Evolutionary conservation across 2,113 vertebrate genomes (phyloP), one percentile per base, ranked within the genome.

Genomic region (Pseudorasbora parva): DNA sequence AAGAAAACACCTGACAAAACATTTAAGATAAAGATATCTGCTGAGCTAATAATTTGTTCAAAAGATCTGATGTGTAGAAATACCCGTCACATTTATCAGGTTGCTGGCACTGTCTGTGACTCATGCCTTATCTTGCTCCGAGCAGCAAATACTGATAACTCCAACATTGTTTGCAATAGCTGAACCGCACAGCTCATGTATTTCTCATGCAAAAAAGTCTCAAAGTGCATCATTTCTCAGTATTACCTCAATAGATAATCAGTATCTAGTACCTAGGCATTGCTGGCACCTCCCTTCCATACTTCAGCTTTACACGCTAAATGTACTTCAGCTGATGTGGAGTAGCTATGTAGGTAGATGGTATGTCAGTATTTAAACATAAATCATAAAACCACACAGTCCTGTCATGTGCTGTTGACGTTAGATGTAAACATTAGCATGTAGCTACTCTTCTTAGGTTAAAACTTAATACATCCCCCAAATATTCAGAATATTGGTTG

Each of bases 81-180:
- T 62, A 19, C 23, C 68, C 56, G 1, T 72, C 6, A 37, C 5
- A 30, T 6, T 78, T 85, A 87, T 82, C 83, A 85, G 74, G 72
- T 69, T 7, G 1, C 4, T n/a, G 27, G 27, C 23, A 19, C 49
- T 37, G 19, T 33, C 33, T 68, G 17, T 54, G 25, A 51, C 19
- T 17, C 51, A 41, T 25, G 33, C 21, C 25, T 88, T 86, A 88
- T 85, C 87, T 88, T 74, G 47, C 43, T 77, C 30, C 49, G 19
- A 15, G 25, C 27, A 49, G n/a, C 8, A 84, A 66, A 84, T 17
- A 27, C n/a, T 10, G 69, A 81, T 86, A 73, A 49, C 41, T 21
- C 17, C 21, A 49, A 41, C 69, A 54, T 21, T 57, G 41, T 47
- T 37, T 14, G 21, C 8, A 14, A 47, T 12, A 11, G 21, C 37